Percentiles rank a stretch among this genome's conserved stretches.
Evolutionary conservation across 30 jellyfish, hydroid and myxozoan genomes (phyloP).

Genomic region (Aurelia sp.): DNA sequence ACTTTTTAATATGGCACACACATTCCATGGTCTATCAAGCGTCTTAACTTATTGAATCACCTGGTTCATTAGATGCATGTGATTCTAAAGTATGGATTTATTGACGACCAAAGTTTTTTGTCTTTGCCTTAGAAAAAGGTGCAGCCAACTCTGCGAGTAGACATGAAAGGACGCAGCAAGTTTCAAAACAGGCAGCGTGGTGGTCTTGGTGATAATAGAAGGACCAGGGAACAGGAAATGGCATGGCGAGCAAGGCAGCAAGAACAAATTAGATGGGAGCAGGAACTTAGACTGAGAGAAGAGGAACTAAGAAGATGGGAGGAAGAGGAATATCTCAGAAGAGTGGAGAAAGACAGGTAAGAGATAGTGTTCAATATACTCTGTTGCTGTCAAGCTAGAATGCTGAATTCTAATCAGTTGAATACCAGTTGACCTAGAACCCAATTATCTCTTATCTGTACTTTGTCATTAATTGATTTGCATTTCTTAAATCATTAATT

Average conservation of each 20-base stretch:
- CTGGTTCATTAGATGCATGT: not conserved
- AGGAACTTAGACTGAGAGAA: constrained; percentile 85
- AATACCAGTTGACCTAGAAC: too few species aligned
- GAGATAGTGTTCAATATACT: not conserved
- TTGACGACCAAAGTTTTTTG: not conserved
- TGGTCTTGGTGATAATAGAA: constrained; percentile 27
- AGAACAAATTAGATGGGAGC: constrained; percentile 94
- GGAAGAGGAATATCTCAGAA: constrained; percentile 85
- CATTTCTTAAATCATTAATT: too few species aligned
- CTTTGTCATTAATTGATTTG: too few species aligned
- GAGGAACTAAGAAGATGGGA: constrained; percentile 96
- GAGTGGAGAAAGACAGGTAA: constrained; percentile 92
- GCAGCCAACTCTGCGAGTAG: constrained; percentile 81
- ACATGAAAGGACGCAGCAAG: constrained; percentile 77
- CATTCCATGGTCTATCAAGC: too few species aligned
- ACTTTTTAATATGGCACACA: too few species aligned
- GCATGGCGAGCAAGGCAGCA: constrained; percentile 87
- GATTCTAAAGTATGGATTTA: not conserved
- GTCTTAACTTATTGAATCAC: too few species aligned
- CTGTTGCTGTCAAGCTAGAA: too few species aligned
- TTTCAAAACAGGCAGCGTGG: constrained; percentile 54
- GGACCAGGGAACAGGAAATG: constrained; percentile 70
- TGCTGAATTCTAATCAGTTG: too few species aligned
- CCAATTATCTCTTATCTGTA: too few species aligned
- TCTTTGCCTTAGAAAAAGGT: constrained; percentile 81